These are phyloP conservation scores for Lepidothrix coronata DNA, from an alignment of 2,113 vertebrate genomes.

Conservation along the genomic window DNA sequence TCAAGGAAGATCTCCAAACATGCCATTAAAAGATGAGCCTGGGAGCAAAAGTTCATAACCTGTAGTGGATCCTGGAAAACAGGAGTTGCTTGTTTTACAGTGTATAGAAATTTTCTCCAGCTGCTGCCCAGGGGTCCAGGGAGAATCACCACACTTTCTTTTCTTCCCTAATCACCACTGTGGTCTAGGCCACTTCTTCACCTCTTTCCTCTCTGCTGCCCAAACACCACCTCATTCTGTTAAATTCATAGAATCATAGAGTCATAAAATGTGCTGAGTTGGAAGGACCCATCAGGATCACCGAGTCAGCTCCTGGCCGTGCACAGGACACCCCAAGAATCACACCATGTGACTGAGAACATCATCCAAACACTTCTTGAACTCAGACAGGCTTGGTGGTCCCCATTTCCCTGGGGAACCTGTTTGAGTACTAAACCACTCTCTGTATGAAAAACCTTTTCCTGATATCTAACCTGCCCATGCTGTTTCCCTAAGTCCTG, in stretches of 20 bases:
- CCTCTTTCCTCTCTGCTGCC: background rate
- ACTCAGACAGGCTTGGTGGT: background rate
- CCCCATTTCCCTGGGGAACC: background rate
- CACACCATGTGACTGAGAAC: fast-evolving
- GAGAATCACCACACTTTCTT: background rate
- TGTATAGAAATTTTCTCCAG: background rate
- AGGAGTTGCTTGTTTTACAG: background rate
- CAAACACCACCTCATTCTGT: background rate
- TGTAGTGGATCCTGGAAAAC: background rate
- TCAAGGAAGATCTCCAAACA: background rate
- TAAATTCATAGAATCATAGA: background rate
- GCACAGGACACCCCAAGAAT: background rate
- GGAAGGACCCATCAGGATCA: background rate
- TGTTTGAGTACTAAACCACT: background rate
- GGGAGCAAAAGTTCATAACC: background rate
- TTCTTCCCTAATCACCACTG: background rate
- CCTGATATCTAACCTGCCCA: background rate
- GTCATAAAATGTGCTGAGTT: too few species aligned
- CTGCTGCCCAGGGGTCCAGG: fast-evolving
- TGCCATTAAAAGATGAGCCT: background rate
- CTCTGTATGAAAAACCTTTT: background rate
- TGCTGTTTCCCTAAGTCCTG: background rate
- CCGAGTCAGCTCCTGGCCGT: fast-evolving
- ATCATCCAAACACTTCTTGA: fast-evolving
- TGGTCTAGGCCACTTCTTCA: background rate